These are phyloP conservation scores for Pachyrhynchus sulphureomaculatus DNA, from an alignment of 1,140 invertebrate species.

Conservation along the genomic window DNA sequence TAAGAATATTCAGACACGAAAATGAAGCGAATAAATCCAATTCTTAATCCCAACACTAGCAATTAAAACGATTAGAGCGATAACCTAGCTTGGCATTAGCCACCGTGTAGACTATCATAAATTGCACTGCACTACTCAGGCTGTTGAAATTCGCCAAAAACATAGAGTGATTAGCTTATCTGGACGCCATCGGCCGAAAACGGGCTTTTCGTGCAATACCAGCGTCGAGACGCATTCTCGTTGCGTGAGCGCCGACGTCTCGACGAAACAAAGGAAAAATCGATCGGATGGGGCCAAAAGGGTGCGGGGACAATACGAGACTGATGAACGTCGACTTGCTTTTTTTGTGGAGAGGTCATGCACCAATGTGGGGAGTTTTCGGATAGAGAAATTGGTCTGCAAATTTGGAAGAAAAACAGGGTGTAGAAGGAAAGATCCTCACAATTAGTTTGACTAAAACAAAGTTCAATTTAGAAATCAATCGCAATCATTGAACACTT, in stretches of 20 bases:
- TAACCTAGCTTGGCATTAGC: too few relatives aligned
- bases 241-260: constrained; percentile 32
- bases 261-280: constrained; percentile 32
- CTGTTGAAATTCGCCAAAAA: background rate
- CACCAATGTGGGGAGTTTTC: constrained; percentile 23
- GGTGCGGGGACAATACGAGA: constrained; percentile 18
- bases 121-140: background rate
- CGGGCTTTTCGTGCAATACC: constrained; percentile 3
- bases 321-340: constrained; percentile 29
- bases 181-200: constrained; percentile 20
- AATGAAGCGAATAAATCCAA: too few relatives aligned
- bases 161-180: constrained; percentile 21
- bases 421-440: too few relatives aligned
- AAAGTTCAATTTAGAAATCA: too few relatives aligned
- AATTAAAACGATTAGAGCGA: too few relatives aligned
- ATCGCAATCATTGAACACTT: too few relatives aligned
- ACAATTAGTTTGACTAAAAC: too few relatives aligned
- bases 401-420: too few relatives aligned
- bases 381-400: too few relatives aligned
- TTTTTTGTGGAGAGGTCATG: constrained; percentile 32
- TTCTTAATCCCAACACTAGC: too few relatives aligned
- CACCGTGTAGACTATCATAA: too few relatives aligned
- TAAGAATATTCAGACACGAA: too few relatives aligned
- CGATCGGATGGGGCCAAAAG: constrained; percentile 9
- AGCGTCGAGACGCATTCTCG: constrained; percentile 9